Evolutionary conservation across 2,888 invertebrate genomes (phyloP).

Genomic region (Mesorhabditis sp.): DNA sequence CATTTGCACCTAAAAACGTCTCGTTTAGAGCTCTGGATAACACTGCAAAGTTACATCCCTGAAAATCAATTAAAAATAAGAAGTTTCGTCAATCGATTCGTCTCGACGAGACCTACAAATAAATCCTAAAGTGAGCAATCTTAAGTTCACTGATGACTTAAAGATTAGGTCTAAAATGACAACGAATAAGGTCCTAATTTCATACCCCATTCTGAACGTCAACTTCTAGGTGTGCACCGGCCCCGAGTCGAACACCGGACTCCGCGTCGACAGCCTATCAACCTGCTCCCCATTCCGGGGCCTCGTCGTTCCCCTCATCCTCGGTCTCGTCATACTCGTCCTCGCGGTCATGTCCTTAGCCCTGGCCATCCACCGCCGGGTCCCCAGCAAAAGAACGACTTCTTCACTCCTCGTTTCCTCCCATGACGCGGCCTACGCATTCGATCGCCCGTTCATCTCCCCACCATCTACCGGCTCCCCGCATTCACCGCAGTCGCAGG

Average conservation of each 20-base stretch:
- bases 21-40: too few relatives aligned
- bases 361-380: constrained; percentile 25
- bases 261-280: constrained; percentile 17
- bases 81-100: too few relatives aligned
- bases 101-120: too few relatives aligned
- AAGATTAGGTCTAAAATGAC: too few relatives aligned
- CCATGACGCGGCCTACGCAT: constrained; percentile 28
- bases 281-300: constrained; percentile 27
- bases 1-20: too few relatives aligned
- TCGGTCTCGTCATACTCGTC: constrained; percentile 27
- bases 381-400: background rate
- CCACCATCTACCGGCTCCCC: constrained; percentile 26
- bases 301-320: constrained; percentile 27
- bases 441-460: constrained; percentile 19
- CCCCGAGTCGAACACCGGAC: constrained; percentile 5
- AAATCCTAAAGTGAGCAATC: too few relatives aligned
- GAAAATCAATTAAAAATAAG: too few relatives aligned
- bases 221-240: background rate
- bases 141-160: too few relatives aligned
- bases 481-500: constrained; percentile 13
- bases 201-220: background rate
- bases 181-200: too few relatives aligned
- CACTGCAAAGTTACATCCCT: too few relatives aligned
- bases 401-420: constrained; percentile 1
- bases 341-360: constrained; percentile 29